These are phyloP conservation scores for Heliconius erato DNA, from an alignment of 2,888 invertebrate genomes.

Conservation along the genomic window DNA sequence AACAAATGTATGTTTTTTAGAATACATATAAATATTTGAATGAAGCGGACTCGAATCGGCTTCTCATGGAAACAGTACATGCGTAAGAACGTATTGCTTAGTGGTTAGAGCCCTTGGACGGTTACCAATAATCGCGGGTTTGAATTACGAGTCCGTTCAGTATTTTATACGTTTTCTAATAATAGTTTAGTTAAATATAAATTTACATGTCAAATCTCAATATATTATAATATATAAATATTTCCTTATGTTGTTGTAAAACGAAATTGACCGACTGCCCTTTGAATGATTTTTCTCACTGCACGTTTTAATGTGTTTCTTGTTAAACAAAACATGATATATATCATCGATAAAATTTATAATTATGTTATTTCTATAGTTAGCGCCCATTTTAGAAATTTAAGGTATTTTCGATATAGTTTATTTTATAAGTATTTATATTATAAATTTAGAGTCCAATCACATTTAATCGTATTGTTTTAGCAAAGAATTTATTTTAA, in stretches of 20 bases:
- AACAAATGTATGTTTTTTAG: not conserved
- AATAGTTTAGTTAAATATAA: not conserved
- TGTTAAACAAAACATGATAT: constrained; percentile 7
- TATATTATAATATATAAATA: not conserved
- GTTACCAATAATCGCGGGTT: not conserved
- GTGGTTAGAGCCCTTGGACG: not conserved
- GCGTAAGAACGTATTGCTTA: not conserved
- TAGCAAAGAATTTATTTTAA: not conserved
- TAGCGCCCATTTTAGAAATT: constrained; percentile 2
- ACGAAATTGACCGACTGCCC: constrained; percentile 6
- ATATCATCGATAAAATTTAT: not conserved
- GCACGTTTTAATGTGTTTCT: not conserved
- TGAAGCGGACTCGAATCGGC: not conserved
- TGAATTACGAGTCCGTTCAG: no score
- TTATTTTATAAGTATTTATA: constrained; percentile 18
- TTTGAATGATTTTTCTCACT: not conserved
- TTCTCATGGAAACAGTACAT: not conserved
- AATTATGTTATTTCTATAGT: not conserved
- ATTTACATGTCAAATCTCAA: constrained; percentile 9
- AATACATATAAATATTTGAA: not conserved
- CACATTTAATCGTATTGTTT: not conserved
- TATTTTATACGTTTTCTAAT: not conserved
- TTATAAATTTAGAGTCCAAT: not conserved
- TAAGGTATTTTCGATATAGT: not conserved
- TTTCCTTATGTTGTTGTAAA: not conserved